Conservation (phyloP, 2,888 invertebrate genomes). For the Mycalesis mineus region DNA sequence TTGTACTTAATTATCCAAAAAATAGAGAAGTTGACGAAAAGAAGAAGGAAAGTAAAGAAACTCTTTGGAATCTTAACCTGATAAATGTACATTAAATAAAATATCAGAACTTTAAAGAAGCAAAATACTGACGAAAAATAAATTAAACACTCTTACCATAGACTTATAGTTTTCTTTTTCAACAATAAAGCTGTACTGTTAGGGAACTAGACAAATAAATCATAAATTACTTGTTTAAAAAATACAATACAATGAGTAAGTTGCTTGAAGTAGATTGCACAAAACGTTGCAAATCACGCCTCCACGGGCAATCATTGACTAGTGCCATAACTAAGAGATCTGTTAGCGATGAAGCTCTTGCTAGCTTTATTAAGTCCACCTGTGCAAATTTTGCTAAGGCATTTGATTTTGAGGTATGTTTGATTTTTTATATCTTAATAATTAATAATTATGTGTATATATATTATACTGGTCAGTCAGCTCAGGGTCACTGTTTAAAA, state of each 20-base stretch:
- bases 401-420: constrained; percentile 76
- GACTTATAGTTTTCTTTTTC: too few species aligned
- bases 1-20: constrained; percentile 2
- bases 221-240: background rate
- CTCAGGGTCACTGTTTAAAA: too few species aligned
- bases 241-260: constrained; percentile 54
- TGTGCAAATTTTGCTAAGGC: constrained; percentile 80
- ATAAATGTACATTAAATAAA: background rate
- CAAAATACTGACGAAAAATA: background rate
- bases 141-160: background rate
- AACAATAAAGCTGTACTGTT: background rate
- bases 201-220: background rate
- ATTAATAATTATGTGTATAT: too few species aligned
- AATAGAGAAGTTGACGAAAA: background rate
- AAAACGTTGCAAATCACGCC: constrained; percentile 74
- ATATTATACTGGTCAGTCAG: too few species aligned
- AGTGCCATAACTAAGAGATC: constrained; percentile 82
- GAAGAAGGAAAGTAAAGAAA: background rate
- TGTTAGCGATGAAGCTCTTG: constrained; percentile 77
- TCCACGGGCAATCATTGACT: constrained; percentile 79
- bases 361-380: constrained; percentile 76
- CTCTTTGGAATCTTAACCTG: background rate
- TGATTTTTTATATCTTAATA: background rate
- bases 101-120: background rate
- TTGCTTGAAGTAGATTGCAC: constrained; percentile 77